Percentiles rank a stretch among this genome's conserved stretches.
Evolutionary conservation across 1,140 invertebrate genomes (phyloP).

Genomic region (Drosophila carrolli): DNA sequence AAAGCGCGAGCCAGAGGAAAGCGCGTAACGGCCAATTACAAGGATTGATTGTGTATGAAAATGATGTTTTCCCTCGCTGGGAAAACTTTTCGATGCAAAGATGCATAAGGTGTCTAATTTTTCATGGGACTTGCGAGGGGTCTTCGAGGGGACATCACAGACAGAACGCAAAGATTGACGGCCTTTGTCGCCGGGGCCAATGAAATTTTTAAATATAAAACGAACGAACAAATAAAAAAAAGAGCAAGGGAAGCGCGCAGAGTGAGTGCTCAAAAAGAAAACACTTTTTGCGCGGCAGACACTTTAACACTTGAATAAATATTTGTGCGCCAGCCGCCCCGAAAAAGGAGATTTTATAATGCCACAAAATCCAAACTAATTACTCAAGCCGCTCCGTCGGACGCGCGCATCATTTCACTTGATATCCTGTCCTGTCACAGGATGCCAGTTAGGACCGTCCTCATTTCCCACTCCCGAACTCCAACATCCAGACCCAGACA

Average conservation of each 20-base stretch:
- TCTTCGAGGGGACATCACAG: conserved; percentile 1
- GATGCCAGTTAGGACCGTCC: conserved; percentile 61
- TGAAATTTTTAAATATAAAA: conserved; percentile 74
- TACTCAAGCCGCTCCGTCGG: conserved; percentile 75
- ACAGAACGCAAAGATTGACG: conserved; percentile 66
- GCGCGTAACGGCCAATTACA: conserved; percentile 84
- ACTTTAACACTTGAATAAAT: conserved; percentile 84
- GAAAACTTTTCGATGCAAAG: conserved; percentile 46
- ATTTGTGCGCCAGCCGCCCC: conserved; percentile 70
- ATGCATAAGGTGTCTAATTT: conserved; percentile 84
- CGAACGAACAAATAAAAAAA: conserved; percentile 33
- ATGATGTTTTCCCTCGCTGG: conserved; percentile 61
- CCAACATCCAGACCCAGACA: conserved; percentile 37
- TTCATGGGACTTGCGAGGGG: conserved; percentile 58
- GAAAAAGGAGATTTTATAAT: conserved; percentile 78
- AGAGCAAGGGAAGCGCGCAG: conserved; percentile 28
- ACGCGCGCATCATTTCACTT: conserved; percentile 82
- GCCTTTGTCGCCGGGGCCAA: conserved; percentile 67
- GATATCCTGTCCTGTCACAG: conserved; percentile 78
- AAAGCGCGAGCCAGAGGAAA: conserved; percentile 50
- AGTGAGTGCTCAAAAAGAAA: conserved; percentile 56
- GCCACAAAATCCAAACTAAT: conserved; percentile 83
- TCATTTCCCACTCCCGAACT: neutral
- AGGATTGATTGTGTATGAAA: conserved; percentile 85
- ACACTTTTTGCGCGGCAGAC: conserved; percentile 73